Conservation (phyloP, 1,140 invertebrate genomes). For the Laupala kohalensis region DNA sequence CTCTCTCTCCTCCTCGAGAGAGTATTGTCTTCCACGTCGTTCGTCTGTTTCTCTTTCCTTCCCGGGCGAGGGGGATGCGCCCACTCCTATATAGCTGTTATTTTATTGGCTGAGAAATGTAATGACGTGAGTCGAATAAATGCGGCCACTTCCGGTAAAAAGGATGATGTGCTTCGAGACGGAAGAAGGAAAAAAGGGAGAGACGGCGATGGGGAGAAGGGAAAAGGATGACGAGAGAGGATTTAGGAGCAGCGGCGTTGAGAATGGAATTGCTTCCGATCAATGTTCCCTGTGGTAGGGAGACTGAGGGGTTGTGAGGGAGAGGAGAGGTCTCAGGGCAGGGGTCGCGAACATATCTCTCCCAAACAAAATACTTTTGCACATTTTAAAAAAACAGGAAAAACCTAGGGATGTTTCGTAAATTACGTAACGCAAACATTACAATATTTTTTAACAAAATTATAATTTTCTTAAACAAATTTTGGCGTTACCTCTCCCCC, state of each 20-base stretch:
- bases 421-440: too few relatives aligned
- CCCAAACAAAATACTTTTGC: too few relatives aligned
- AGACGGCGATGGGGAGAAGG: not conserved
- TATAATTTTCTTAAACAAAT: too few relatives aligned
- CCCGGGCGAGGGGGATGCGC: too few relatives aligned
- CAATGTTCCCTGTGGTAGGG: too few relatives aligned
- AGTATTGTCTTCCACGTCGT: not conserved
- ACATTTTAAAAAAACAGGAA: too few relatives aligned
- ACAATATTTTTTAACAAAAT: too few relatives aligned
- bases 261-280: not conserved
- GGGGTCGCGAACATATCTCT: too few relatives aligned
- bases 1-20: not conserved
- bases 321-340: too few relatives aligned
- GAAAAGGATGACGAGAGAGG: not conserved
- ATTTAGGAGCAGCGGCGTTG: not conserved
- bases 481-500: too few relatives aligned
- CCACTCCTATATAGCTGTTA: not conserved
- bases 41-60: not conserved
- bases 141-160: not conserved
- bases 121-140: conserved; percentile 3
- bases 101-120: conserved; percentile 10
- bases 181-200: not conserved
- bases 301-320: too few relatives aligned
- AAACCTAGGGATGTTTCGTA: too few relatives aligned
- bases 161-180: not conserved